These are phyloP conservation scores for Radopholus similis DNA, from an alignment of 1,140 invertebrate genomes.

Conservation along the genomic window DNA sequence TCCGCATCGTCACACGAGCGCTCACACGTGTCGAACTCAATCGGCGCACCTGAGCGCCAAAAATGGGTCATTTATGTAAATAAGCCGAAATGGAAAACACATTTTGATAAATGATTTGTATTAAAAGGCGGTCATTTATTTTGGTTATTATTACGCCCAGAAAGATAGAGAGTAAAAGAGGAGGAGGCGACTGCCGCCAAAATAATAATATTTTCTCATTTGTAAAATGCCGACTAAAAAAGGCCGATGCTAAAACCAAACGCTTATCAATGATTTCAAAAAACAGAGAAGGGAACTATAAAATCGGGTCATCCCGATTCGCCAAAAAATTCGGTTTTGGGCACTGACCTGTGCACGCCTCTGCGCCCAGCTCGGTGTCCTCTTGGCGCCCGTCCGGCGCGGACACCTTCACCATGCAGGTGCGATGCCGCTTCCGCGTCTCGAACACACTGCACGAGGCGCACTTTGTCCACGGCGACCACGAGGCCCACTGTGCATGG, in stretches of 20 bases:
- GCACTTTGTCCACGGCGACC: slow-evolving; percentile 44
- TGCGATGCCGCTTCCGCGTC: slow-evolving; percentile 32
- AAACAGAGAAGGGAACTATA: too few relatives aligned
- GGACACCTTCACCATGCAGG: slow-evolving; percentile 32
- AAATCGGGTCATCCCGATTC: too few relatives aligned
- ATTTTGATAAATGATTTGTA: too few relatives aligned
- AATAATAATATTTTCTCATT: too few relatives aligned
- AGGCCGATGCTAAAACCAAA: not conserved
- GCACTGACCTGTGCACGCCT: too few relatives aligned
- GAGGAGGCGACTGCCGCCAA: too few relatives aligned
- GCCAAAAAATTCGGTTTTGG: too few relatives aligned
- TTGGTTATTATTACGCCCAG: too few relatives aligned
- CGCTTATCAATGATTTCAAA: too few relatives aligned
- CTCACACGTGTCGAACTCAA: slow-evolving; percentile 35
- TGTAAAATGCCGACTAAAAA: not conserved
- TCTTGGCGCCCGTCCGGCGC: slow-evolving; percentile 5
- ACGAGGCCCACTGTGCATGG: slow-evolving; percentile 33
- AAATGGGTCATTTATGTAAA: not conserved
- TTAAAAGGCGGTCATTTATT: too few relatives aligned
- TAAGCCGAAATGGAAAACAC: too few relatives aligned
- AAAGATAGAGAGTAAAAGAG: too few relatives aligned
- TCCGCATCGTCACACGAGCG: slow-evolving; percentile 10
- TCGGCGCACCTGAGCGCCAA: slow-evolving; percentile 21
- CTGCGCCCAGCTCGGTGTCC: slow-evolving; percentile 11
- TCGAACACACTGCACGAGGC: slow-evolving; percentile 43